Evolutionary conservation across 2,113 vertebrate genomes (phyloP).

Genomic region (Puffinus mauretanicus): DNA sequence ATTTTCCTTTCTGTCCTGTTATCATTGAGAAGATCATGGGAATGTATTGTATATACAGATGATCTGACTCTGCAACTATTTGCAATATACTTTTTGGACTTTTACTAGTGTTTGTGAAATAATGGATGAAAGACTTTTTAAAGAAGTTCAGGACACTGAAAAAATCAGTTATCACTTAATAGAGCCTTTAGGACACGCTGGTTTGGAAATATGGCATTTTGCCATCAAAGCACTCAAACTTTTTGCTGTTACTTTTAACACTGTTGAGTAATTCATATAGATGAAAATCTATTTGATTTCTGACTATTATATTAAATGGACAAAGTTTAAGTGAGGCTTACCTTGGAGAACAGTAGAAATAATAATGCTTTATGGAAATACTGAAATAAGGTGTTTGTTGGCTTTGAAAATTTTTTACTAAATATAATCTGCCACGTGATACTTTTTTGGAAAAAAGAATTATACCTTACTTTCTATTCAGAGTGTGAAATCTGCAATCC

Average conservation of each 20-base stretch:
- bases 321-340: background rate
- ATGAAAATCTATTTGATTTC: constrained; percentile 44
- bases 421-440: background rate
- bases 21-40: background rate
- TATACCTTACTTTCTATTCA: background rate
- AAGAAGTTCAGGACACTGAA: constrained; percentile 1
- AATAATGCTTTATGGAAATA: background rate
- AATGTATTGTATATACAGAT: background rate
- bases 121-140: background rate
- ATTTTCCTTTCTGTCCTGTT: background rate
- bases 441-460: background rate
- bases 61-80: background rate
- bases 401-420: background rate
- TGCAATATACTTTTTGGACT: background rate
- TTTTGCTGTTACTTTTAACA: constrained; percentile 25
- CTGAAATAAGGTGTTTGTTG: background rate
- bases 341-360: background rate
- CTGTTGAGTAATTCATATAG: background rate
- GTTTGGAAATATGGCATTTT: constrained; percentile 24
- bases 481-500: background rate
- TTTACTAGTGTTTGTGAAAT: background rate
- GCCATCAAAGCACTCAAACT: constrained; percentile 57
- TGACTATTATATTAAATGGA: background rate
- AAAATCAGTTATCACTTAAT: constrained; percentile 29
- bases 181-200: background rate